Conservation (phyloP, 2,113 vertebrate genomes). For the Mesocricetus auratus region DNA sequence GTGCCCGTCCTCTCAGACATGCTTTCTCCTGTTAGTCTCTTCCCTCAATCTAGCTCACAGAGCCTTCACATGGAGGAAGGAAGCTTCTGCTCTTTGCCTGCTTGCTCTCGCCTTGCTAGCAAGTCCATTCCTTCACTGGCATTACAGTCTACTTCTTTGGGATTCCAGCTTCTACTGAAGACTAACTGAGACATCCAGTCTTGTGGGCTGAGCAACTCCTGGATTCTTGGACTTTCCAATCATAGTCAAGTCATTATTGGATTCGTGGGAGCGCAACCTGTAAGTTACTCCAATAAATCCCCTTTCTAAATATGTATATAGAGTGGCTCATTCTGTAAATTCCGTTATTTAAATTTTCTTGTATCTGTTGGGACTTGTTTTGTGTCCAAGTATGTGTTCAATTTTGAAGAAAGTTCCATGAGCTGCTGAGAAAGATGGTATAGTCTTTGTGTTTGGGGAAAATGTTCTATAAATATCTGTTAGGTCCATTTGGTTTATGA, state of each 20-base stretch:
- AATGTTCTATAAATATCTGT: not conserved
- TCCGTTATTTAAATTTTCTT: not conserved
- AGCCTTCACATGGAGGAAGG: not conserved
- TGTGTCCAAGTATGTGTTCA: not conserved
- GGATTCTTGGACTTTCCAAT: no score
- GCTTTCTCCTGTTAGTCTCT: not conserved
- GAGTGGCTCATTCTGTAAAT: no score
- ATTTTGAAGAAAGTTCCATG: not conserved
- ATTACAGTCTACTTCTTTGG: no score
- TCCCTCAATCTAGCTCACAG: not conserved
- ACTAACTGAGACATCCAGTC: no score
- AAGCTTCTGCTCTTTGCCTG: not conserved
- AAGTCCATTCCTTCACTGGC: no score
- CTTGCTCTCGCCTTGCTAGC: not conserved
- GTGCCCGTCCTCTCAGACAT: no score
- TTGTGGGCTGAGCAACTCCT: no score
- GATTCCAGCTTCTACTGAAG: no score
- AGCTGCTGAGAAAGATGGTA: not conserved
- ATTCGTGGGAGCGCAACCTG: no score
- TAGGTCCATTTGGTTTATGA: not conserved
- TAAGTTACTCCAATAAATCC: no score
- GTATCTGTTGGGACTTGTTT: not conserved
- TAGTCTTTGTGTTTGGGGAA: not conserved
- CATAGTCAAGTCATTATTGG: no score
- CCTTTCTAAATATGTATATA: no score